Percentiles rank a stretch among this genome's conserved stretches.
Conservation (phyloP, 2,888 invertebrate genomes). For the Zelleria hepariella region DNA sequence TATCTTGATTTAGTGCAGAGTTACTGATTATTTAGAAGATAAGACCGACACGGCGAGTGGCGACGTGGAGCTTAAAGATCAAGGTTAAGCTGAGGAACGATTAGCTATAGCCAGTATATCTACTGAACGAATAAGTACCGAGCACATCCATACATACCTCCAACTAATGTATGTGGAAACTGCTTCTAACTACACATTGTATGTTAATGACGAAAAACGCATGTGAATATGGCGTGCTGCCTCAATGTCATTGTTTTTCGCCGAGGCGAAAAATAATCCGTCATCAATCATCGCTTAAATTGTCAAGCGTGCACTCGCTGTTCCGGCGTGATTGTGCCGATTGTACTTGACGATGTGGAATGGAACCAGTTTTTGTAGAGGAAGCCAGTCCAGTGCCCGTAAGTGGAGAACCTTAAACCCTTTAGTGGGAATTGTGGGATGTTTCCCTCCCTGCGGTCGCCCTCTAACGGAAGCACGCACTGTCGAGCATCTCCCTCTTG, state of each 20-base stretch:
- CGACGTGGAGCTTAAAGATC: neutral
- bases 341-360: neutral
- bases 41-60: neutral
- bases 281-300: neutral
- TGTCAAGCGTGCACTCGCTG: neutral
- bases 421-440: neutral
- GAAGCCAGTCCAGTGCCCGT: neutral
- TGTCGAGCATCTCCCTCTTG: slow-evolving; percentile 24
- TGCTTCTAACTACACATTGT: neutral
- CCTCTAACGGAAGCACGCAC: neutral
- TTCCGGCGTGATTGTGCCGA: neutral
- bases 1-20: neutral
- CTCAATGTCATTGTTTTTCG: neutral
- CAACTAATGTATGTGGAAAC: neutral
- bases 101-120: neutral
- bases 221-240: neutral
- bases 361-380: neutral
- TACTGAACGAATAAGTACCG: neutral
- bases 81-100: neutral
- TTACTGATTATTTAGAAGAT: neutral
- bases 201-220: neutral
- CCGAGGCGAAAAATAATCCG: neutral
- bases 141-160: neutral
- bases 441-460: neutral
- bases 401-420: neutral